Evolutionary conservation across 2,113 vertebrate genomes (phyloP).

Genomic region (Uria lomvia): DNA sequence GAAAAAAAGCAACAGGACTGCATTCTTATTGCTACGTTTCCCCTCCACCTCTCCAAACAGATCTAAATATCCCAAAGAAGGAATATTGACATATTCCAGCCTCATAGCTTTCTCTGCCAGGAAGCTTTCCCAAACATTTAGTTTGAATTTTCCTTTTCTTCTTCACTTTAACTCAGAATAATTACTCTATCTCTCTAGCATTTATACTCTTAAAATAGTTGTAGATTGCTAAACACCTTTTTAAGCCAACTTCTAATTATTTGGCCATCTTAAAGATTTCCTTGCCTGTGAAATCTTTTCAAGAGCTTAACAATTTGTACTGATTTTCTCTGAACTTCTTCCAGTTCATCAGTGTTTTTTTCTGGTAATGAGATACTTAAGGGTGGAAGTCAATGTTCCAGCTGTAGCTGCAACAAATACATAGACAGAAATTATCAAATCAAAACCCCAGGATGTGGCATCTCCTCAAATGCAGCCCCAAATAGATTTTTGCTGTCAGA

Average conservation of each 20-base stretch:
- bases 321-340: conserved; percentile 4
- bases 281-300: not conserved
- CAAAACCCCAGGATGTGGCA: not conserved
- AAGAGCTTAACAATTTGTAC: not conserved
- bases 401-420: not conserved
- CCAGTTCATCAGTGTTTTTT: not conserved
- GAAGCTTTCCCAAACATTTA: not conserved
- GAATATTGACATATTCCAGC: not conserved
- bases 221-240: not conserved
- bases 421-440: not conserved
- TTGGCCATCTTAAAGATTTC: not conserved
- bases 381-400: not conserved
- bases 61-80: not conserved
- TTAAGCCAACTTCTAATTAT: not conserved
- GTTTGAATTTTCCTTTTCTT: not conserved
- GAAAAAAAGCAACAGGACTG: not conserved
- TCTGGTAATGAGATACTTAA: not conserved
- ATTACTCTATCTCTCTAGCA: not conserved
- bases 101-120: not conserved
- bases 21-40: not conserved
- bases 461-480: not conserved
- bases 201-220: not conserved
- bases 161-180: not conserved
- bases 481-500: not conserved
- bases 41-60: not conserved